Evolutionary conservation across 2,888 invertebrate genomes (phyloP), one percentile per base, ranked within the genome.

Genomic region (Tiphia femorata): DNA sequence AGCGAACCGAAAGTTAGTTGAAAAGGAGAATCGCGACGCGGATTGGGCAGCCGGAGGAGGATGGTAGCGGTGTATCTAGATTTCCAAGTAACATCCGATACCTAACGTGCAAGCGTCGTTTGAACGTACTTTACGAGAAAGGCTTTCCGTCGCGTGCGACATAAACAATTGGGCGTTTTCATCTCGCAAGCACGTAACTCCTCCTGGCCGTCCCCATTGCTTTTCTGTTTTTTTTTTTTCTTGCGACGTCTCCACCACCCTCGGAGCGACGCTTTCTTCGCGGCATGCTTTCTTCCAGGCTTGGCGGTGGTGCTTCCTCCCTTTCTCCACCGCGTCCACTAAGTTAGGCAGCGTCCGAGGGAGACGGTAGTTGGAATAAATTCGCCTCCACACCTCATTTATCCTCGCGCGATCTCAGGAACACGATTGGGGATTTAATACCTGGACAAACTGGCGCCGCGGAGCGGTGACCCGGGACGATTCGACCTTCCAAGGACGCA

Each of bases 401-500:
- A 54, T 42, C 25, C 38, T 10, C n/a, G 40, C n/a, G 30, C 51
- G 55, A 44, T 37, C 10, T 48, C 56, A 54, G 57, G 62, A 62
- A 72, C 61, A 47, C 51, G 64, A 61, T 55, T 52, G 47, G 57
- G 54, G 58, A 70, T 72, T 70, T 67, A 75, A 69, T 61, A 57
- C 54, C 61, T 53, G 73, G 67, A 52, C 70, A 61, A 43, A 59
- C 64, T 51, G 67, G 63, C 63, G 62, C 66, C 66, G 38, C 0
- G 33, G 70, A 66, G 58, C 73, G 66, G 64, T 73, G 72, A 73
- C 75, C 72, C 64, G 64, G 43, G 62, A 42, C 58, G 65, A 66
- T 66, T 58, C 76, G 76, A 73, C 75, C 76, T 76, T 76, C 72
- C 73, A 76, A 76, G 75, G 75, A 75, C 76, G 73, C 71, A 64